Percentiles rank a stretch among this genome's conserved stretches.
Conservation (phyloP, 2,113 vertebrate species). For the Mus pahari region DNA sequence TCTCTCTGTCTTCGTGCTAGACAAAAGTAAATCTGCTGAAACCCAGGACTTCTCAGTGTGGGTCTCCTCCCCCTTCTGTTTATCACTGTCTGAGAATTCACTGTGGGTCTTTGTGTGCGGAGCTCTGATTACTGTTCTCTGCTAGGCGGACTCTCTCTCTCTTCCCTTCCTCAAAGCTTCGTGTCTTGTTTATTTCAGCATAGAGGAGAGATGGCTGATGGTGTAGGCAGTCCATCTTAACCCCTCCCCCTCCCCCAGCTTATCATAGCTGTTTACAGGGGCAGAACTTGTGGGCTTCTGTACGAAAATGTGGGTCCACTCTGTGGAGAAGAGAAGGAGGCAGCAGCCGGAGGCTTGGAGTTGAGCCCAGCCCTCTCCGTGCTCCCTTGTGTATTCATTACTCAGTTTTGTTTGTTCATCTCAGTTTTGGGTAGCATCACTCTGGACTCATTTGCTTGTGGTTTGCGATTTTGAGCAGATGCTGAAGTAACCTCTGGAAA, state of each 20-base stretch:
- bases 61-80: neutral
- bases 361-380: neutral
- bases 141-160: neutral
- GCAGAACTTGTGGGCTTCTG: accelerated
- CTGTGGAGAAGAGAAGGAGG: neutral
- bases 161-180: neutral
- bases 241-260: too few relatives aligned
- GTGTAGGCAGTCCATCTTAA: neutral
- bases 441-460: neutral
- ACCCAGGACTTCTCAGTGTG: neutral
- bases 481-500: too few relatives aligned
- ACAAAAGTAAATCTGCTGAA: too few relatives aligned
- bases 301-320: neutral
- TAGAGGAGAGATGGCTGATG: neutral
- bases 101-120: too few relatives aligned
- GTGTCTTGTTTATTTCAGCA: neutral
- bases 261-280: neutral
- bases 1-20: neutral
- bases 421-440: neutral
- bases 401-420: too few relatives aligned
- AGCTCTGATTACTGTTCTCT: neutral
- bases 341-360: accelerated
- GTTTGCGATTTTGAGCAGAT: neutral
- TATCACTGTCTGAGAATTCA: neutral
- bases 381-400: neutral